Base-by-base conservation (phyloP, 1,140 invertebrate species). In the Lepidurus packardi region DNA sequence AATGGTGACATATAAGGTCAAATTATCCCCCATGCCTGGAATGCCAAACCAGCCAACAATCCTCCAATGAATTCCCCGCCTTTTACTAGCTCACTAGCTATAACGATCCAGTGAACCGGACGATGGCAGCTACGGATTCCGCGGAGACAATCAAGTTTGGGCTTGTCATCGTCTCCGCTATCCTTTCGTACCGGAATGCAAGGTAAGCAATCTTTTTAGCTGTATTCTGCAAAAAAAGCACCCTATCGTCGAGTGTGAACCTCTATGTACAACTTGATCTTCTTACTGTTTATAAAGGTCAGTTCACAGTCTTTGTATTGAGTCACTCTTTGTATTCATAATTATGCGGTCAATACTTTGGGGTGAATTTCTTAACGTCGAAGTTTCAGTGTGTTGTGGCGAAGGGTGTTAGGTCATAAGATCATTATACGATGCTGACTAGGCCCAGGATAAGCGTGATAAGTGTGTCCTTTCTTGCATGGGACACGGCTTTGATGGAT, bases 361-460 rank as follows among this genome's bases (percentile, higher is more conserved):
- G 21, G 21, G 53, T 21, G 53, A 7, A 65, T 65, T 65, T 65
- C 16, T 65, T 7, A 13, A 65, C 16, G 13, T 7, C n/a, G 8
- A 65, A 65, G 2, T 11, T 16, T 65, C 13, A 13, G n/a, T n/a
- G 53, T 65, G 53, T 65, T 65, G 53, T 13, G 8, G 21, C 16
- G 53, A 65, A 21, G 53, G 53, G 53, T 65, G 53, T n/a, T 65
- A 65, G 53, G 53, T 65, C 53, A 21, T 65, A 13, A 21, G 53
- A 65, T 65, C 53, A 65, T 65, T 65, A 65, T 65, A 21, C 53
- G 53, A 65, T 65, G 53, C 53, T 65, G 53, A 65, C 53, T 21
- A n/a, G 13, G 53, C 53, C n/a, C 53, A 21, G 53, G 53, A 65
- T 65, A 65, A 65, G 53, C 53, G 21, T 65, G 53, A 65, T 65